Conservation (phyloP, 2,797 vertebrate species). For the Mormyrus hasselquistii region DNA sequence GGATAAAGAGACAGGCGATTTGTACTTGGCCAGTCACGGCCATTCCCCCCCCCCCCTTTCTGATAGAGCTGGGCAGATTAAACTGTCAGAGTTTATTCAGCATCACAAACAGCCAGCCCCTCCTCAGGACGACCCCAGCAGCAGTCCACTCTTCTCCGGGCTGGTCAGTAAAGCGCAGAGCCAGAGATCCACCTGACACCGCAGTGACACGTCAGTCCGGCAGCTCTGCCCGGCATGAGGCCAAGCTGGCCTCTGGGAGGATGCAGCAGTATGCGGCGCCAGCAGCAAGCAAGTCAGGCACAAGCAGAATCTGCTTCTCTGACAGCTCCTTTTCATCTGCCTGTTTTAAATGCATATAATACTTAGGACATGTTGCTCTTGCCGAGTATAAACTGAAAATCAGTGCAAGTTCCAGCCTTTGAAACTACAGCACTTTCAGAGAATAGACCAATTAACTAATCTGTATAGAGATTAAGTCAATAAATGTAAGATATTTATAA, state of each 20-base stretch:
- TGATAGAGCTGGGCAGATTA: constrained; percentile 17
- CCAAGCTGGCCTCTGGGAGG: background rate
- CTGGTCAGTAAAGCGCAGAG: background rate
- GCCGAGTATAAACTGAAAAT: background rate
- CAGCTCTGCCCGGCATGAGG: background rate
- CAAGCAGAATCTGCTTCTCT: background rate
- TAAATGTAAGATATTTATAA: background rate
- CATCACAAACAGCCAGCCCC: background rate
- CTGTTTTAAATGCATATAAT: background rate
- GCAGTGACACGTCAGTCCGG: background rate
- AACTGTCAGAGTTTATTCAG: constrained; percentile 17
- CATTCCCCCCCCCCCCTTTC: background rate
- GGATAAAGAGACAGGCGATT: constrained; percentile 21
- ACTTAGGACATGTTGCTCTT: background rate
- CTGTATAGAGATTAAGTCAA: background rate
- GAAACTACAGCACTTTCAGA: background rate
- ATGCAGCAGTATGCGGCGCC: background rate
- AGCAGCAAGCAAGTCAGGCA: background rate
- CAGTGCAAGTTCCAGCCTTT: background rate
- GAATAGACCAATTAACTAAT: background rate
- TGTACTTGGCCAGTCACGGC: constrained; percentile 17
- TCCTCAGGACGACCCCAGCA: background rate
- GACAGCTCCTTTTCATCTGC: background rate
- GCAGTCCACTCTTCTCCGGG: background rate
- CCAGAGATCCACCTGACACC: background rate